These are phyloP conservation scores for Catharus ustulatus DNA, from an alignment of 2,797 vertebrate genomes.

Conservation along the genomic window DNA sequence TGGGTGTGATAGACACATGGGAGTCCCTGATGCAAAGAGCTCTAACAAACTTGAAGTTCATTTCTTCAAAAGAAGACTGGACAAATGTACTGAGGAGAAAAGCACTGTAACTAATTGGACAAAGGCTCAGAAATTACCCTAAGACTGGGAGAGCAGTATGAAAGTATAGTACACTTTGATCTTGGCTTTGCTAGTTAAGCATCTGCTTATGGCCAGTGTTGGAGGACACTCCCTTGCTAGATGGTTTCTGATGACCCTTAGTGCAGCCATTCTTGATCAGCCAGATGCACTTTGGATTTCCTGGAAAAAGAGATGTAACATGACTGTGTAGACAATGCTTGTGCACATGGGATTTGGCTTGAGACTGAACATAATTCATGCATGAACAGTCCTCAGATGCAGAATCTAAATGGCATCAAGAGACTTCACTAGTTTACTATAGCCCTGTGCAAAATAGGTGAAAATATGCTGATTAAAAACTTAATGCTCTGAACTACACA, in stretches of 20 bases:
- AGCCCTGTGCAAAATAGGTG: neutral
- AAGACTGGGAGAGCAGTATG: neutral
- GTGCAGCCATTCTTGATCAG: neutral
- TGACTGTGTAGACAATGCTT: neutral
- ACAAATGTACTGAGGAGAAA: neutral
- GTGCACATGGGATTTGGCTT: neutral
- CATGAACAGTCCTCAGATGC: neutral
- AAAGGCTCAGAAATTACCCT: neutral
- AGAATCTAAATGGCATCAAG: neutral
- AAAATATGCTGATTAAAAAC: neutral
- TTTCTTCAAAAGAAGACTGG: neutral
- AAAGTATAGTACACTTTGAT: neutral
- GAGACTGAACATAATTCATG: neutral
- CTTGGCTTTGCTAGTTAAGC: neutral
- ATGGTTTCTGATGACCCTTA: neutral
- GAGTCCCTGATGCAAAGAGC: neutral
- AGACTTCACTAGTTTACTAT: neutral
- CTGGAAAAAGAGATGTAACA: neutral
- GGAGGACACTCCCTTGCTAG: neutral
- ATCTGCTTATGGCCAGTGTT: neutral
- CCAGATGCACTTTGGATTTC: neutral
- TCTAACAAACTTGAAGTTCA: neutral
- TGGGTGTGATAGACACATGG: neutral
- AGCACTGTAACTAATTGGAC: neutral
- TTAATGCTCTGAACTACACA: neutral